Evolutionary conservation across 1,140 invertebrate species (phyloP).

Genomic region (Riptortus pedestris): DNA sequence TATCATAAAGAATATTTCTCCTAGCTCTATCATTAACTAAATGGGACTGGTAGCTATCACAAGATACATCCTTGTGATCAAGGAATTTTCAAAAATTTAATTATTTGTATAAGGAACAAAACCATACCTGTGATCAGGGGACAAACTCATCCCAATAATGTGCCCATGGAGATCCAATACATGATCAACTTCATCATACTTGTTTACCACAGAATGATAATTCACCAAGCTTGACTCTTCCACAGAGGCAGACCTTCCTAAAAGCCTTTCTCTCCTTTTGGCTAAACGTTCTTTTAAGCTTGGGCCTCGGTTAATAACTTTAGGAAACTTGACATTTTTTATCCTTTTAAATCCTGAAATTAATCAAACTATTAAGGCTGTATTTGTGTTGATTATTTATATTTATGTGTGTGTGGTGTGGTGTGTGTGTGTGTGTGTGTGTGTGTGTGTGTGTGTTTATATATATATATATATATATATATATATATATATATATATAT

Average conservation of each 20-base stretch:
- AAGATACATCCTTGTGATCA: too few species aligned
- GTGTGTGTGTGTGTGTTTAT: too few species aligned
- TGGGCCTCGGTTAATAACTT: conserved; percentile 54
- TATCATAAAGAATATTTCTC: too few species aligned
- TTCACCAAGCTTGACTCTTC: conserved; percentile 54
- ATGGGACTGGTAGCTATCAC: too few species aligned
- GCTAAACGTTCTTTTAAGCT: conserved; percentile 52
- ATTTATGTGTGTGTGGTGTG: too few species aligned
- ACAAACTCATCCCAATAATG: conserved; percentile 80
- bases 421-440: too few species aligned
- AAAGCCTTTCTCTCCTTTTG: conserved; percentile 24
- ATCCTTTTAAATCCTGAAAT: conserved; percentile 63
- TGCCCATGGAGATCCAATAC: conserved; percentile 79
- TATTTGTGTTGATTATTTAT: too few species aligned
- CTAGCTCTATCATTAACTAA: too few species aligned
- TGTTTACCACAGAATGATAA: conserved; percentile 55
- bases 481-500: neutral
- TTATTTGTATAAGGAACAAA: too few species aligned
- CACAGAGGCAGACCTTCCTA: conserved; percentile 30
- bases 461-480: neutral
- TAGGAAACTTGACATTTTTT: conserved; percentile 58
- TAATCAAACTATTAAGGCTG: too few species aligned
- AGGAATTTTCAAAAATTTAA: too few species aligned
- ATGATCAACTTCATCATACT: conserved; percentile 70
- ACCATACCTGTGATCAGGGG: conserved; percentile 76